Evolutionary conservation across 1,140 invertebrate genomes (phyloP).

Genomic region (Bombus cullumanus): DNA sequence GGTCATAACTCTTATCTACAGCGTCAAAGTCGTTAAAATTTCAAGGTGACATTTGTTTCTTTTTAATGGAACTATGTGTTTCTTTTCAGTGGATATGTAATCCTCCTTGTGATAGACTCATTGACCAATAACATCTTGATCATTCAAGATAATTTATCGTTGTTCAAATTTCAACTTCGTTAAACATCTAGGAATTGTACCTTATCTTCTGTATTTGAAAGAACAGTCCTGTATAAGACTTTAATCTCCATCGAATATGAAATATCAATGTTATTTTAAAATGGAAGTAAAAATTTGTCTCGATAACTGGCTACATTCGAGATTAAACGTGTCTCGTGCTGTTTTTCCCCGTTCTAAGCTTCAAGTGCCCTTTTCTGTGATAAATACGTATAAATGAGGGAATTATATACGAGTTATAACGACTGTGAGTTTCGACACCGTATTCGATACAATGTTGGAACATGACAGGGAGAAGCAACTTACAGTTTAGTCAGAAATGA

Average conservation of each 20-base stretch:
- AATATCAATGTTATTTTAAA: neutral
- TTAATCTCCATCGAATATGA: neutral
- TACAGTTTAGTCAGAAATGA: neutral
- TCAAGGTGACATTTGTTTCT: neutral
- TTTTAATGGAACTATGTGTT: no score
- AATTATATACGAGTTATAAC: slow-evolving; percentile 37
- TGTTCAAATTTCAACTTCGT: no score
- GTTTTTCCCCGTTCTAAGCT: neutral
- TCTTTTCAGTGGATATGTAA: no score
- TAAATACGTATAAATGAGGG: slow-evolving; percentile 43
- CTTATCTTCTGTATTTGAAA: neutral
- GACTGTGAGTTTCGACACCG: neutral
- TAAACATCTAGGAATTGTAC: no score
- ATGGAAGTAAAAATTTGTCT: neutral
- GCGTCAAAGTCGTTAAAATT: no score
- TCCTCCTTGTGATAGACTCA: no score
- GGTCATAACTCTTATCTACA: neutral
- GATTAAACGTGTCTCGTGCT: neutral
- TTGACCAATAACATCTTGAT: no score
- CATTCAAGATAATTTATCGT: no score
- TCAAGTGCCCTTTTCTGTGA: neutral
- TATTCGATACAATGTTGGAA: no score
- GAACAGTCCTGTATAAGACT: no score
- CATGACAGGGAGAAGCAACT: neutral
- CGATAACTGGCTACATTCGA: neutral